These are phyloP conservation scores for Archivesica marissinica DNA, from an alignment of 1,140 invertebrate genomes.

Conservation along the genomic window DNA sequence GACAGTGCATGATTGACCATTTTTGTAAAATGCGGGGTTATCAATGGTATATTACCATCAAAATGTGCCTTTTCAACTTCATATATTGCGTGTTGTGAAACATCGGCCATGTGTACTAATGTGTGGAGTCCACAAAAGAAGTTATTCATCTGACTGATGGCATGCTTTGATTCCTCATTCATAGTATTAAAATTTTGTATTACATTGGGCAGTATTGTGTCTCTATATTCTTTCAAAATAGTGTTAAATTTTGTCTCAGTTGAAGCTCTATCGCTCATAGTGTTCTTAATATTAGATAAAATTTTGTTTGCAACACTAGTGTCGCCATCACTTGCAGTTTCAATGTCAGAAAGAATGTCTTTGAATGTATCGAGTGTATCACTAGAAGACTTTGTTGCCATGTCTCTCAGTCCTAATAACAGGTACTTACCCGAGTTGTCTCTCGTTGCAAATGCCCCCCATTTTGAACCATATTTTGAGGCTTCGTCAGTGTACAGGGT, in stretches of 20 bases:
- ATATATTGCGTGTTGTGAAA: neutral
- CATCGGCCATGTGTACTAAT: conserved; percentile 32
- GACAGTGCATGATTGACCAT: conserved; percentile 18
- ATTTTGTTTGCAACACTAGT: neutral
- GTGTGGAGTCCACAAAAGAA: conserved; percentile 46
- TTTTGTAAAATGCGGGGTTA: conserved; percentile 16
- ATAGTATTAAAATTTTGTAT: conserved; percentile 12
- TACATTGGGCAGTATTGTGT: conserved; percentile 20
- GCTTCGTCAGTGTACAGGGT: conserved; percentile 27
- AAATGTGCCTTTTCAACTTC: conserved; percentile 26
- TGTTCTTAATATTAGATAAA: conserved; percentile 22
- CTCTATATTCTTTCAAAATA: conserved; percentile 18
- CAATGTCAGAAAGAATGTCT: conserved; percentile 28
- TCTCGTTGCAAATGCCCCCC: neutral
- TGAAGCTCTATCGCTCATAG: conserved; percentile 13
- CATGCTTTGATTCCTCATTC: neutral
- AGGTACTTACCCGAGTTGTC: neutral
- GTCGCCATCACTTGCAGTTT: neutral
- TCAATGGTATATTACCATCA: conserved; percentile 6
- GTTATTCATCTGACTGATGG: neutral
- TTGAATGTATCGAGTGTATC: conserved; percentile 36
- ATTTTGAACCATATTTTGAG: conserved; percentile 17
- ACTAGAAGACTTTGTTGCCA: conserved; percentile 20
- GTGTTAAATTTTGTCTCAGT: conserved; percentile 41
- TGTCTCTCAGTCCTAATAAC: conserved; percentile 1